Conservation (phyloP, 1,140 invertebrate genomes). For the Bombus polaris region DNA sequence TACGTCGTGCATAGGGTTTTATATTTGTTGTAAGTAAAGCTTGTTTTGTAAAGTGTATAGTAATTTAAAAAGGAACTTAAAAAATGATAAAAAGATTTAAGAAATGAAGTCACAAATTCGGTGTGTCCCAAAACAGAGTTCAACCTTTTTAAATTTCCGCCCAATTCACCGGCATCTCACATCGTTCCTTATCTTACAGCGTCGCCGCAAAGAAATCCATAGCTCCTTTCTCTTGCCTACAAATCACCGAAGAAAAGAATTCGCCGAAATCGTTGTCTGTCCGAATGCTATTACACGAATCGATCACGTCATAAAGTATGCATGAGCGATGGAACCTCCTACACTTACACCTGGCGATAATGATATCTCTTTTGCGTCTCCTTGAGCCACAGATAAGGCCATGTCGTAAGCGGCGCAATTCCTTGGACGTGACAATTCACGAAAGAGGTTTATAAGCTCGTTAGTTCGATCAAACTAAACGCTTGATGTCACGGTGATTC, state of each 20-base stretch:
- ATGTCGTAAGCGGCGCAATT: neutral
- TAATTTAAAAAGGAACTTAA: too few species aligned
- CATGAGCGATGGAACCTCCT: neutral
- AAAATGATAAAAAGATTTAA: too few species aligned
- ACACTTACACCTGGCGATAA: constrained; percentile 65
- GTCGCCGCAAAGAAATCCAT: too few species aligned
- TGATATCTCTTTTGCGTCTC: constrained; percentile 54
- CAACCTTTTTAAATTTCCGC: too few species aligned
- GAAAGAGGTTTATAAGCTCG: neutral
- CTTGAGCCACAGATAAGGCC: constrained; percentile 48
- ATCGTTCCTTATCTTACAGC: neutral
- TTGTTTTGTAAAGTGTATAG: too few species aligned
- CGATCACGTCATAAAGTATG: constrained; percentile 41
- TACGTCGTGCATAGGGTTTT: too few species aligned
- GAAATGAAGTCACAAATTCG: neutral
- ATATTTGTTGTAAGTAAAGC: too few species aligned
- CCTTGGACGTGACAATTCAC: neutral
- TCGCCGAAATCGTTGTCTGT: constrained; percentile 25
- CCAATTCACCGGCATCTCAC: neutral
- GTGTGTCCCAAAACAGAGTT: too few species aligned
- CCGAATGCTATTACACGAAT: constrained; percentile 11
- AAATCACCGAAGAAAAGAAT: neutral
- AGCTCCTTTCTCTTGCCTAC: neutral
- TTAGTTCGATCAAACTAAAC: neutral
- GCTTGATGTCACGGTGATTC: neutral